Evolutionary conservation across 2,113 vertebrate species (phyloP).

Genomic region (crab-eating macaque (Macaca fascicularis)): DNA sequence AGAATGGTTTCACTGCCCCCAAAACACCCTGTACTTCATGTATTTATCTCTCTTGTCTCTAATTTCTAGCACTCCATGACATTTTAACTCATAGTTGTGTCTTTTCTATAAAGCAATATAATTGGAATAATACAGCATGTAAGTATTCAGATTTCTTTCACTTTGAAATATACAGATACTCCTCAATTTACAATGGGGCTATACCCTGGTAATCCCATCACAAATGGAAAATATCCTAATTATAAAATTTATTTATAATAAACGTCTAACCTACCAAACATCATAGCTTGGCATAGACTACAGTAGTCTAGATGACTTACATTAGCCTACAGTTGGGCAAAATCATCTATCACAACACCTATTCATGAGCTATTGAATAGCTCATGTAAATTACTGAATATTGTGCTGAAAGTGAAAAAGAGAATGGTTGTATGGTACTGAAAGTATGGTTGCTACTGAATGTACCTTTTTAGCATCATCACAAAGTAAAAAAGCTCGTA

Average conservation of each 20-base stretch:
- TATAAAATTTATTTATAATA: not conserved
- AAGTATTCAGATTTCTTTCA: not conserved
- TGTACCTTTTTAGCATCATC: not conserved
- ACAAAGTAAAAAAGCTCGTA: not conserved
- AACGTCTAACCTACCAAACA: not conserved
- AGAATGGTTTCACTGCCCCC: not conserved
- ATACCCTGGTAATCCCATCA: not conserved
- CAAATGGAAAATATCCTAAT: not conserved
- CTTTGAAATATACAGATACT: not conserved
- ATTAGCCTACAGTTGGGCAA: not conserved
- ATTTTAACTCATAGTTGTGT: not conserved
- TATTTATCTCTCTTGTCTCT: not conserved
- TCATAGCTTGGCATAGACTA: not conserved
- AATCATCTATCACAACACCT: not conserved
- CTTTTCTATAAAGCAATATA: not conserved
- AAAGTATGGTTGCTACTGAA: not conserved
- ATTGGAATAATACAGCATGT: not conserved
- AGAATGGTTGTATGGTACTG: not conserved
- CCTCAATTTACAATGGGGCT: not conserved
- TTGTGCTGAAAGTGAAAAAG: not conserved
- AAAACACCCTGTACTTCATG: not conserved
- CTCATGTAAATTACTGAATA: not conserved
- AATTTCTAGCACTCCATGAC: not conserved
- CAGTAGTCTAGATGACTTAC: not conserved
- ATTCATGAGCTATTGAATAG: not conserved